Evolutionary conservation across 2,113 vertebrate species (phyloP).

Genomic region (Psephotus haematonotus): DNA sequence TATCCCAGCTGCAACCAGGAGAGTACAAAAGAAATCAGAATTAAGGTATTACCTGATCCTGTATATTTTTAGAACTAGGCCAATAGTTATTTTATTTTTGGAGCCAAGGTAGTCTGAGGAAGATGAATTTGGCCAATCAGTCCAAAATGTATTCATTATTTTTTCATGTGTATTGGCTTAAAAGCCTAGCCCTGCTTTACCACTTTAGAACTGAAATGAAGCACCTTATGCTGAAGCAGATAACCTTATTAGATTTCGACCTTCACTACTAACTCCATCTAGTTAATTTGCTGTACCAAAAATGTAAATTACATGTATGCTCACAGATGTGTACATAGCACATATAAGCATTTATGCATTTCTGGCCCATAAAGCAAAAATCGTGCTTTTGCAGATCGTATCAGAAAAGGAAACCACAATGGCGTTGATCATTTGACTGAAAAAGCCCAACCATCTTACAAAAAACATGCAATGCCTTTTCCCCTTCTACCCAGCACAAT

Average conservation of each 20-base stretch:
- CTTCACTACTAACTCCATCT: not conserved
- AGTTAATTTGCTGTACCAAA: not conserved
- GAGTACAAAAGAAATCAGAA: not conserved
- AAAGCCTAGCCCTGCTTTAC: not conserved
- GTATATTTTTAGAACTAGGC: conserved; percentile 35
- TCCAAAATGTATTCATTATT: conserved; percentile 3
- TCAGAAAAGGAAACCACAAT: not conserved
- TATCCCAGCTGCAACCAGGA: not conserved
- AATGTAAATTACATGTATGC: not conserved
- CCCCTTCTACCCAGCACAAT: not conserved
- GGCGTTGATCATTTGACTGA: not conserved
- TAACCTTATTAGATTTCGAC: not conserved
- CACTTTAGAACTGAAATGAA: not conserved
- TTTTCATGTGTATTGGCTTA: not conserved
- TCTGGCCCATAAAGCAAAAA: not conserved
- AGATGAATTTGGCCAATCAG: not conserved
- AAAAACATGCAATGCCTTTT: not conserved
- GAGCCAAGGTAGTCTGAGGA: not conserved
- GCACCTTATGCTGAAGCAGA: not conserved
- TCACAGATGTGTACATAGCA: not conserved
- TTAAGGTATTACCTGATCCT: conserved; percentile 38
- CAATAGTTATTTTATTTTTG: not conserved
- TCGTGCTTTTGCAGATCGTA: not conserved
- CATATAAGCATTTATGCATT: not conserved
- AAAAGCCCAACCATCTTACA: not conserved